Base-by-base conservation (phyloP, 2,888 invertebrate genomes). In the Drosophila fulvimacula region DNA sequence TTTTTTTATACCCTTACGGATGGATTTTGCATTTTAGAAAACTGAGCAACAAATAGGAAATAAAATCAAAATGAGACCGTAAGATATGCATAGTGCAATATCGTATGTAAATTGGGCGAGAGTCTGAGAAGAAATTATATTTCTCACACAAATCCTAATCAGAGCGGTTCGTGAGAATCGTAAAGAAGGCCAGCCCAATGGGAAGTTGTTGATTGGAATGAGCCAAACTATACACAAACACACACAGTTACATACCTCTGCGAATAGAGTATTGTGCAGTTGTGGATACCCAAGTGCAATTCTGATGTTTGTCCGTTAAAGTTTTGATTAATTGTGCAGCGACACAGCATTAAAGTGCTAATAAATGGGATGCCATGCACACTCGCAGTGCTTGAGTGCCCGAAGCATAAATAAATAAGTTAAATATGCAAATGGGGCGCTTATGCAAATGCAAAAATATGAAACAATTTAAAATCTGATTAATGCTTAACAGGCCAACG, bases 391-490 rank as follows among this genome's bases (percentile, higher is more conserved):
- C 44, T 46, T 52, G 32, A 58, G 46, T 62, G 49, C 56, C 39
- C 24, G 32, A n/a, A 30, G 41, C 62, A 24, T 52, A 62, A 58
- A 58, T 17, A 38, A 44, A 76, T 65, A 46, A 32, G 19, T 27
- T 15, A 17, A 44, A 46, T 46, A 62, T 75, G 79, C 39, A 51
- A 61, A 79, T 69, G 48, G 48, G 39, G 2, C 15, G 49, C 51
- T 58, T 66, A 80, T 80, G 77, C 58, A 76, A 69, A 72, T 64
- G 3, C 13, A 46, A 51, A 46, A 74, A 74, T 75, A 69, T 78
- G 69, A 75, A 76, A 57, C 61, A 62, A 56, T 65, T 79, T 57
- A 27, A 63, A 63, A 19, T 30, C 70, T 56, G 77, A 76, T 75
- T 71, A 59, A 79, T 79, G 52, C 38, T 21, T 6, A 48, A n/a